Evolutionary conservation across 2,888 invertebrate genomes (phyloP).

Genomic region (Corythucha ciliata): DNA sequence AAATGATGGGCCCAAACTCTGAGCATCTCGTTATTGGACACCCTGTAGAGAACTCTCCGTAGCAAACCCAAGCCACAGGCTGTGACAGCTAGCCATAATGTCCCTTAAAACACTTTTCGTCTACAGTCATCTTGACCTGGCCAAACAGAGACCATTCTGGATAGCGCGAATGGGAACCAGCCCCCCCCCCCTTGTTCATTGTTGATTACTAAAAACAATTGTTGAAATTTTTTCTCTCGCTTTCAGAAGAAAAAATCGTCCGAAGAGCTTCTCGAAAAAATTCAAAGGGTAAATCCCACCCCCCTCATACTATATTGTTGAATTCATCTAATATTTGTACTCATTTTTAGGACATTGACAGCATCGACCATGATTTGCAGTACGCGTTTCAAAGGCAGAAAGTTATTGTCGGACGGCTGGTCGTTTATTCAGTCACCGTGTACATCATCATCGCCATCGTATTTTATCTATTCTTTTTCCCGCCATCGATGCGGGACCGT

Average conservation of each 20-base stretch:
- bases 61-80: too few species aligned
- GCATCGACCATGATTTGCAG: conserved; percentile 68
- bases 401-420: conserved; percentile 68
- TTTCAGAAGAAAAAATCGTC: conserved; percentile 46
- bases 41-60: too few species aligned
- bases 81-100: too few species aligned
- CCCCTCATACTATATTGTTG: too few species aligned
- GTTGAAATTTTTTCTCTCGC: conserved; percentile 13
- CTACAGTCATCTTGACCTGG: too few species aligned
- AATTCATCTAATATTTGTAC: not conserved
- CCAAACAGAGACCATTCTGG: too few species aligned
- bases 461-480: conserved; percentile 73
- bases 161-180: too few species aligned
- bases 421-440: conserved; percentile 47
- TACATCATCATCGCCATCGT: conserved; percentile 38
- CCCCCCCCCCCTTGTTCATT: too few species aligned
- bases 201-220: too few species aligned
- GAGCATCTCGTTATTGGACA: too few species aligned
- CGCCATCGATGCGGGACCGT: conserved; percentile 62
- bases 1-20: too few species aligned
- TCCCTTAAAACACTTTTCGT: too few species aligned
- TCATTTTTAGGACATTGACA: conserved; percentile 55
- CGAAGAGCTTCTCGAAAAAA: conserved; percentile 51
- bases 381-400: conserved; percentile 73
- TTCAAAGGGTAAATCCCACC: conserved; percentile 57